Percentiles rank a stretch among this genome's conserved stretches.
phyloP scores from a whole-genome alignment of 2,888 invertebrate species.

The Harpalus rubripes region DNA sequence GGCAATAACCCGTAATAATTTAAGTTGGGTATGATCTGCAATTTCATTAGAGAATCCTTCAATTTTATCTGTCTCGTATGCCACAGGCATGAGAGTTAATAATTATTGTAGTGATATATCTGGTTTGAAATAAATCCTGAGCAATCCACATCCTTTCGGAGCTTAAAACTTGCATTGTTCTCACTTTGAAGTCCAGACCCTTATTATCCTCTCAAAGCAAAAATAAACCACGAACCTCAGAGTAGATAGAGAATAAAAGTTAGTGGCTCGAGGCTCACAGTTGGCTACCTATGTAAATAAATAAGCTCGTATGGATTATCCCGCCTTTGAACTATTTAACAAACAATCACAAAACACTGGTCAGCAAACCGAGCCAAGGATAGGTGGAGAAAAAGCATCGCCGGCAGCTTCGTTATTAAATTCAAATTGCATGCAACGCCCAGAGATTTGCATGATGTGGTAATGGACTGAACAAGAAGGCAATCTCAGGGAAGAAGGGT shows the following conservation, averaged over 20 bases:
- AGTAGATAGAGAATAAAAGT: background rate
- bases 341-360: slow-evolving; percentile 37
- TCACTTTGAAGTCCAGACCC: slow-evolving; percentile 27
- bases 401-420: slow-evolving; percentile 23
- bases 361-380: slow-evolving; percentile 9
- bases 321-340: slow-evolving; percentile 37
- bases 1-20: too few species aligned
- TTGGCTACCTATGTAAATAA: slow-evolving; percentile 30
- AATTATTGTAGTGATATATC: background rate
- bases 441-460: background rate
- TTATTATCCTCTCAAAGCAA: slow-evolving; percentile 18
- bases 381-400: background rate
- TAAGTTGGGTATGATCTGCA: too few species aligned
- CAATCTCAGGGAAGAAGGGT: background rate
- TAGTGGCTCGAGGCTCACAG: background rate
- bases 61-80: background rate
- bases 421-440: slow-evolving; percentile 18
- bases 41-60: too few species aligned
- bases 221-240: slow-evolving; percentile 8
- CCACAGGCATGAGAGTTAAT: background rate
- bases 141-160: background rate
- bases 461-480: background rate
- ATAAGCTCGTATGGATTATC: slow-evolving; percentile 36
- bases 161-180: background rate
- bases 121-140: background rate